phyloP scores from a whole-genome alignment of 2,797 vertebrate species.

The Delichon dasypus region DNA sequence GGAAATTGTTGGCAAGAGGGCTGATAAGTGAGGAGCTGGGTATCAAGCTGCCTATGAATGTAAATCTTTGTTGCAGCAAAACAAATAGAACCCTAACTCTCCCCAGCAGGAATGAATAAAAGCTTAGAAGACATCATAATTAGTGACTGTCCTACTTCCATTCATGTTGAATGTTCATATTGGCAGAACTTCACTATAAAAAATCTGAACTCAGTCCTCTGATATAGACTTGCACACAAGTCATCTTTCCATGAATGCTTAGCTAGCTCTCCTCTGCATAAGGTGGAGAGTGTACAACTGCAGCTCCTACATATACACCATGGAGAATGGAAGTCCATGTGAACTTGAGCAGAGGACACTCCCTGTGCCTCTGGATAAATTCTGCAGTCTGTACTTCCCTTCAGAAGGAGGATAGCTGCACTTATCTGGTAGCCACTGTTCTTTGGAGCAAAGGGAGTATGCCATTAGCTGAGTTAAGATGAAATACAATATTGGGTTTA shows the following conservation, averaged over 20 bases:
- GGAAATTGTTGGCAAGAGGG: background rate
- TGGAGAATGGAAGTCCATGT: background rate
- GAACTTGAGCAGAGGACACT: background rate
- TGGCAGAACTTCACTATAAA: background rate
- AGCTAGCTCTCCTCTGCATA: background rate
- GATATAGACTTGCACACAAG: background rate
- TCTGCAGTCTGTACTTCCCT: background rate
- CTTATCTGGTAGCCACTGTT: background rate
- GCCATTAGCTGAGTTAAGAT: slow-evolving; percentile 38
- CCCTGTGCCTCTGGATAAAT: background rate
- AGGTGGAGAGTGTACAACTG: background rate
- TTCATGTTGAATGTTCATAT: background rate
- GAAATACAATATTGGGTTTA: slow-evolving; percentile 13
- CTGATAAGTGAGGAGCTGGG: background rate
- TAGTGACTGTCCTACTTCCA: background rate
- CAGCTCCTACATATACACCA: background rate
- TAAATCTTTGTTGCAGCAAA: background rate
- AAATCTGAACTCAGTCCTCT: background rate
- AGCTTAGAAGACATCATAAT: background rate
- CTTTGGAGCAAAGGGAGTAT: background rate
- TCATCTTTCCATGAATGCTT: background rate
- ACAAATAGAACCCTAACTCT: background rate
- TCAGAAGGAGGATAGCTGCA: background rate
- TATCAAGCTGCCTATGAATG: background rate
- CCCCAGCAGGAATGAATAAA: background rate